Evolutionary conservation across 1,140 invertebrate genomes (phyloP).

Genomic region (Anastrepha obliqua): DNA sequence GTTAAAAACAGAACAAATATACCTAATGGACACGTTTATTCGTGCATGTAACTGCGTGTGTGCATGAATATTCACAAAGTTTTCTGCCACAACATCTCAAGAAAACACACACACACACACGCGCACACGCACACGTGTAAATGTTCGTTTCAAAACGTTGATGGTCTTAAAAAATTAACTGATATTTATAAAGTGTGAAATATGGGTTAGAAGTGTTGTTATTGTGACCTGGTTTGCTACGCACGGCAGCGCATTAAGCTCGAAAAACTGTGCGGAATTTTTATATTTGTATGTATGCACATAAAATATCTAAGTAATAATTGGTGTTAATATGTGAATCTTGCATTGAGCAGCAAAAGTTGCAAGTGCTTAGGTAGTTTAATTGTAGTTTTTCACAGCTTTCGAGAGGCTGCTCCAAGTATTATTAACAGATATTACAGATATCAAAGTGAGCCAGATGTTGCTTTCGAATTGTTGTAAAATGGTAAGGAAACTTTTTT

Average conservation of each 20-base stretch:
- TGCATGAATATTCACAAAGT: background rate
- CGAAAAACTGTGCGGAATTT: background rate
- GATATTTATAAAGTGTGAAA: constrained; percentile 47
- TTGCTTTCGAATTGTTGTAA: too few relatives aligned
- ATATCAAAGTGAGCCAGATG: background rate
- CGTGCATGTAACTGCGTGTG: background rate
- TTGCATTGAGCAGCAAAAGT: background rate
- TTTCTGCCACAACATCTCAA: background rate
- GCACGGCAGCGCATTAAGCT: constrained; percentile 29
- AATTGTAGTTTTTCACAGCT: background rate
- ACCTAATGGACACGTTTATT: too few relatives aligned
- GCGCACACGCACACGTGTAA: background rate
- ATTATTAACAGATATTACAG: background rate
- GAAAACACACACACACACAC: background rate
- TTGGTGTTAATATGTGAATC: constrained; percentile 32
- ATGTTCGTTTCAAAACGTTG: background rate
- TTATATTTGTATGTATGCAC: background rate
- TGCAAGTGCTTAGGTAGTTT: constrained; percentile 12
- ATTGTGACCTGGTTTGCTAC: constrained; percentile 18
- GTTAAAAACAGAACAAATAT: too few relatives aligned
- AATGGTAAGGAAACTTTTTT: too few relatives aligned
- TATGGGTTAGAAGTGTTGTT: constrained; percentile 41
- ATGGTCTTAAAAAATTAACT: constrained; percentile 47
- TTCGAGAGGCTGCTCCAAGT: background rate
- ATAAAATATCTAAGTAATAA: background rate